These are phyloP conservation scores for Trileptium ribeirensis DNA, from an alignment of 2,888 invertebrate species.

Conservation along the genomic window DNA sequence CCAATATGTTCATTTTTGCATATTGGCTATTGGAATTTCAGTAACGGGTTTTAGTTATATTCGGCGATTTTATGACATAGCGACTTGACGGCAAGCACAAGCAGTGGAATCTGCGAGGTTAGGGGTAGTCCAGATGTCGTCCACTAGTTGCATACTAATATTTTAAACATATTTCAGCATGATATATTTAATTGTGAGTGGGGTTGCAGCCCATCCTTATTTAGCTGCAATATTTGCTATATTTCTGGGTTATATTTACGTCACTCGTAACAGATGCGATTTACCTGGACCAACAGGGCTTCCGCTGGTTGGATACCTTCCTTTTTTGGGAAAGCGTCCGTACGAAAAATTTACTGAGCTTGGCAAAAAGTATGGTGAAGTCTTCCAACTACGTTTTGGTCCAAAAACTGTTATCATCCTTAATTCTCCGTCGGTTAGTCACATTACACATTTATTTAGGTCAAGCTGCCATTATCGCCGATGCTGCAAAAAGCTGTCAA, in stretches of 20 bases:
- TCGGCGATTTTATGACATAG: too few species aligned
- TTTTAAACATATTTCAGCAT: too few species aligned
- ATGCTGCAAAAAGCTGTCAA: too few species aligned
- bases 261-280: background rate
- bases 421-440: background rate
- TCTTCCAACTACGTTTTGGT: conserved; percentile 7
- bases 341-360: conserved; percentile 1
- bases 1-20: too few species aligned
- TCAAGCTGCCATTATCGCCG: too few species aligned
- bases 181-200: background rate
- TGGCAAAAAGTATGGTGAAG: background rate
- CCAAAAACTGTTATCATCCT: background rate
- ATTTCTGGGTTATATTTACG: background rate
- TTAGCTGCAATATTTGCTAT: background rate
- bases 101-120: too few species aligned
- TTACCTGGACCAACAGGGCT: conserved; percentile 16
- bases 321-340: background rate
- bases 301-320: background rate
- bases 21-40: too few species aligned
- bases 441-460: too few species aligned
- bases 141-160: too few species aligned
- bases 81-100: too few species aligned
- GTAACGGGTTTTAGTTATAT: too few species aligned
- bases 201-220: background rate
- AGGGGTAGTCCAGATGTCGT: too few species aligned